Evolutionary conservation across 1,140 invertebrate species (phyloP), one percentile per base, ranked within the genome.

Genomic region (Halesus radiatus): DNA sequence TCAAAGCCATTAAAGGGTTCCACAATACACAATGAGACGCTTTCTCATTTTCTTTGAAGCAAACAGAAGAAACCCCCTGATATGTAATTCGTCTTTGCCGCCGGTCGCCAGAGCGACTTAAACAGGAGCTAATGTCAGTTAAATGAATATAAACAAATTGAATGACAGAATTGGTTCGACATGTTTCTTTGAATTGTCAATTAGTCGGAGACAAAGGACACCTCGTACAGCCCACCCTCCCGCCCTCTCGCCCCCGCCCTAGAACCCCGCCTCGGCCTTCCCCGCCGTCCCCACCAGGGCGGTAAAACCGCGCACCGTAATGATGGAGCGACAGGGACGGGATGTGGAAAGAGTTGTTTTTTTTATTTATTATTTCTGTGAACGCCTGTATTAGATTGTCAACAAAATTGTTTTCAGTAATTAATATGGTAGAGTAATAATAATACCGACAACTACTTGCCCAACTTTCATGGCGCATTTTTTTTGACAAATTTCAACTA

Each of bases 191-290:
- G 80, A 84, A 81, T 84, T 84, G 82, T 84, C 82, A 84, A 84
- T 84, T 84, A 84, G 82, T 84, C 82, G 80, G 77, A 81, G 80
- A 84, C 82, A 84, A 84, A 84, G 82, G 83, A 84, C 73, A 79
- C 79, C 83, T 82, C 78, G n/a, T 53, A 88, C 85, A 86, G 82
- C 85, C 84, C 85, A 84, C 82, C 79, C 37, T 62, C 68, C 26
- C 60, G 80, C 76, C 81, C 73, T 74, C 80, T 82, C 80, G 74
- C 76, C 54, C 15, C 23, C 37, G 64, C 82, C 70, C 37, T 45
- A 13, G 10, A 8, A 68, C 81, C 85, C 79, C 72, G 70, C 56
- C 80, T 76, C 80, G 81, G 83, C 10, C 68, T 29, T n/a, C 18
- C 10, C 68, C 54, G 18, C 56, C 45, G 26, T 7, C 37, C 37